Evolutionary conservation across 2,888 invertebrate species (phyloP).

Genomic region (Phortica okadai): DNA sequence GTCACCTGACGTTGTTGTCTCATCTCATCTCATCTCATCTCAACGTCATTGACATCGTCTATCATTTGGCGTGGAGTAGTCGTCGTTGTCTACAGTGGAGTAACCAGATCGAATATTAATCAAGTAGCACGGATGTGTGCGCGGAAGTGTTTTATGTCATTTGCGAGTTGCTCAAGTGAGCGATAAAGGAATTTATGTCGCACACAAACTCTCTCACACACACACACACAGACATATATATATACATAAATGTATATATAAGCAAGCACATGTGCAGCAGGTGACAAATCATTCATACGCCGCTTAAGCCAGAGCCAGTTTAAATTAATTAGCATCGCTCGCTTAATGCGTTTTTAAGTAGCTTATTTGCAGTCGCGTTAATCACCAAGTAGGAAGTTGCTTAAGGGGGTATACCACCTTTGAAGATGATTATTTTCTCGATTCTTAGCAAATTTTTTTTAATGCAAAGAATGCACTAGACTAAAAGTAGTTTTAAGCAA

Average conservation of each 20-base stretch:
- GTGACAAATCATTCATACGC: conserved; percentile 14
- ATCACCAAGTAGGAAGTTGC: neutral
- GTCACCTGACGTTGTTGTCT: conserved; percentile 27
- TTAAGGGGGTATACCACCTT: too few species aligned
- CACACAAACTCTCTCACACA: neutral
- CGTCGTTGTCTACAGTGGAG: neutral
- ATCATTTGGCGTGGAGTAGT: neutral
- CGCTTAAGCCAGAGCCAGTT: neutral
- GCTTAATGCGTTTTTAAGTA: conserved; percentile 11
- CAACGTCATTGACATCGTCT: neutral
- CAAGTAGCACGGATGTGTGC: conserved; percentile 37
- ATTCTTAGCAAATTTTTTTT: too few species aligned
- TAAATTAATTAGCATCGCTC: conserved; percentile 18
- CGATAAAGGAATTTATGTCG: conserved; percentile 24
- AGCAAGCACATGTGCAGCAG: neutral
- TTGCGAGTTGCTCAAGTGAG: conserved; percentile 16
- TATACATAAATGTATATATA: neutral
- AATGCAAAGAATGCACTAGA: too few species aligned
- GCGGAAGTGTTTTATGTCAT: conserved; percentile 33
- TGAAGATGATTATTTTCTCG: too few species aligned
- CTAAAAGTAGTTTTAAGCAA: too few species aligned
- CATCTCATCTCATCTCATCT: too few species aligned
- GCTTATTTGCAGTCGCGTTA: neutral
- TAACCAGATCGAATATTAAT: conserved; percentile 46
- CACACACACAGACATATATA: conserved; percentile 6